Evolutionary conservation across 2,797 vertebrate genomes (phyloP), one percentile per base, ranked within the genome.

Genomic region (Hylomyscus alleni): DNA sequence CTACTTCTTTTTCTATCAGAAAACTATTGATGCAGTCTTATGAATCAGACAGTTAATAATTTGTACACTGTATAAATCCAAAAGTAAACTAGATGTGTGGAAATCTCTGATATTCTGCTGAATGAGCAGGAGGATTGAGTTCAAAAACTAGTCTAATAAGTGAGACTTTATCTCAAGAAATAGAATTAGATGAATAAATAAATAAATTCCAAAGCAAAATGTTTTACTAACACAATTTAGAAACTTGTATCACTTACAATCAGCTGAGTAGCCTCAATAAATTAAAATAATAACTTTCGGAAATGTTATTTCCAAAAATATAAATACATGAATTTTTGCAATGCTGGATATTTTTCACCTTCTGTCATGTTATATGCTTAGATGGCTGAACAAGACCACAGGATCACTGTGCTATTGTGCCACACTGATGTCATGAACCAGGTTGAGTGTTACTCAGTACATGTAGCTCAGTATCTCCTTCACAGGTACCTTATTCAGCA

Each of bases 1-100:
- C 31, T 93, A 34, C 22, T 90, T 83, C 88, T 85, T 92, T 73
- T 92, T 89, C 13, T 3, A 19, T 56, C 58, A 95, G 90, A 95
- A 9, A 24, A 3, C 2, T 22, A 62, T 2, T 84, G 20, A 37
- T 50, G 37, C 0, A 1, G 34, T 22, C 5, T 78, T 11, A 47
- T 56, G 24, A 88, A 31, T 92, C 60, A 56, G 5, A 89, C 7
- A 89, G 73, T 80, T 69, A 96, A 87, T 12, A 58, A 37, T 24
- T 13, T 86, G 58, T 58, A 47, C 13, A 44, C 9, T 58, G 31
- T 6, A 6, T 50, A 85, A 92, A 80, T 29, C 6, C 34, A 52
- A 65, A 92, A 47, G 15, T 10, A 47, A 52, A 10, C 22, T 37
- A 5, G 9, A 13, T 1, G 3, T 80, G 6, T 40, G 15, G 4